Conservation (phyloP, 2,888 invertebrate genomes). For the Ypsolopha sequella region DNA sequence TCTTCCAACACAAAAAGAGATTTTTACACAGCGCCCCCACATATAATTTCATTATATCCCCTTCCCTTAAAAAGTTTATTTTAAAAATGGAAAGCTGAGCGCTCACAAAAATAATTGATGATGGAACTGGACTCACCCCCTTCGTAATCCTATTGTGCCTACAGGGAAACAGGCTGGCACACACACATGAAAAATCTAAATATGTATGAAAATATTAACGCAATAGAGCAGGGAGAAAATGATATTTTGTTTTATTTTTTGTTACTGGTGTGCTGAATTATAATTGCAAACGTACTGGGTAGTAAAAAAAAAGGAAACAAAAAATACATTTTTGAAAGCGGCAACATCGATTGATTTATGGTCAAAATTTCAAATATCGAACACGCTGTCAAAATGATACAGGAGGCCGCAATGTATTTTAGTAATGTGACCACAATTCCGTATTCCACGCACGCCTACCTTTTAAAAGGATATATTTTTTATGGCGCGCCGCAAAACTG, state of each 20-base stretch:
- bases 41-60: slow-evolving; percentile 51
- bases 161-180: slow-evolving; percentile 13
- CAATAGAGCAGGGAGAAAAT: background rate
- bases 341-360: background rate
- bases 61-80: slow-evolving; percentile 45
- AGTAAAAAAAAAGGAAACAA: background rate
- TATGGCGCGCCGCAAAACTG: slow-evolving; percentile 11
- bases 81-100: slow-evolving; percentile 58
- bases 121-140: slow-evolving; percentile 45
- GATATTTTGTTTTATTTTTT: background rate
- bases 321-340: background rate
- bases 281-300: too few relatives aligned
- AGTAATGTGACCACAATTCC: background rate
- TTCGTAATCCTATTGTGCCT: slow-evolving; percentile 38
- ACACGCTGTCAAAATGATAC: background rate
- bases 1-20: slow-evolving; percentile 10
- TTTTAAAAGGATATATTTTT: slow-evolving; percentile 1
- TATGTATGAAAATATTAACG: background rate
- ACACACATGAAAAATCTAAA: slow-evolving; percentile 6
- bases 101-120: slow-evolving; percentile 61
- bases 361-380: background rate
- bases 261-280: too few relatives aligned
- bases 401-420: background rate
- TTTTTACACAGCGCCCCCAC: slow-evolving; percentile 13
- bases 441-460: slow-evolving; percentile 6